Evolutionary conservation across 2,113 vertebrate genomes (phyloP).

Genomic region (Halcyon senegalensis): DNA sequence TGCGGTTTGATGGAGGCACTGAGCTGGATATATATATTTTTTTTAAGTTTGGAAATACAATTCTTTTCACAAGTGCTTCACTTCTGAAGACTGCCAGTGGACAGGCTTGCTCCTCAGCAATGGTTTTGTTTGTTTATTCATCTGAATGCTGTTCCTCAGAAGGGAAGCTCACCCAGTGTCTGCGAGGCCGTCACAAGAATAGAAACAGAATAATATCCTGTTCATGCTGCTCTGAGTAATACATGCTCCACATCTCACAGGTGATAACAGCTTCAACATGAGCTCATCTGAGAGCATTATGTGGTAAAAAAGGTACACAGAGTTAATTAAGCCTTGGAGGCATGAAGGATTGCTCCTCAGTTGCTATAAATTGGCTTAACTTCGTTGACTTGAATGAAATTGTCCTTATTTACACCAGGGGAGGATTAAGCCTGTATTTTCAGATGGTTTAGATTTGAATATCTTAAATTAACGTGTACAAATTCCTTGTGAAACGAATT

Average conservation of each 20-base stretch:
- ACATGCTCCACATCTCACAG: background rate
- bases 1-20: background rate
- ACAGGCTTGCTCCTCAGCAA: background rate
- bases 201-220: background rate
- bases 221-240: background rate
- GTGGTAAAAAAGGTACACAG: background rate
- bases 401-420: background rate
- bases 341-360: background rate
- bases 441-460: background rate
- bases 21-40: fast-evolving
- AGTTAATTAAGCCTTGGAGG: conserved; percentile 43
- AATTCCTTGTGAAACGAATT: background rate
- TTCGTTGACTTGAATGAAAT: background rate
- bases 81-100: background rate
- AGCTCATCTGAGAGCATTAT: background rate
- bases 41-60: background rate
- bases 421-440: background rate
- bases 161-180: background rate
- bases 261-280: background rate
- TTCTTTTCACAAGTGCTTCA: background rate
- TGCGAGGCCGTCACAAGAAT: background rate
- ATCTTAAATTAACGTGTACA: background rate
- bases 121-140: background rate
- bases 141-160: background rate
- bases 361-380: background rate